Percentiles rank a stretch among this genome's conserved stretches.
Evolutionary conservation across 2,797 vertebrate genomes (phyloP).

Genomic region (Sebastolobus alascanus): DNA sequence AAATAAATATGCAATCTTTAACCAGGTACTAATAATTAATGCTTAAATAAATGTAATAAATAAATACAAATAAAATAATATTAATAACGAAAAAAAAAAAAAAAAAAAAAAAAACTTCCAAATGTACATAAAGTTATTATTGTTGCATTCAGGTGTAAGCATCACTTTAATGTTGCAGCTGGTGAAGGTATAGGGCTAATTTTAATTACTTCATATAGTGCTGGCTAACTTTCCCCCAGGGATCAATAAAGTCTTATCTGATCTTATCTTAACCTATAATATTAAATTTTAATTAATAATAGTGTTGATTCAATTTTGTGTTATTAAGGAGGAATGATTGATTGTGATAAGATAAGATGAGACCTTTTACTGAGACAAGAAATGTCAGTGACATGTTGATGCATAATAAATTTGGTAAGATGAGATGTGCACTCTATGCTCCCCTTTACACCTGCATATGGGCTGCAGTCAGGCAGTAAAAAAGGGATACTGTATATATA

Average conservation of each 20-base stretch:
- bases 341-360: not conserved
- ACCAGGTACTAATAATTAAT: too few relatives aligned
- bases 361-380: not conserved
- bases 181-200: too few relatives aligned
- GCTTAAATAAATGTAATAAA: too few relatives aligned
- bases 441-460: slow-evolving; percentile 20
- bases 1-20: too few relatives aligned
- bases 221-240: not conserved
- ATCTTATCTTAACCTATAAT: not conserved
- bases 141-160: too few relatives aligned
- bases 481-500: not conserved
- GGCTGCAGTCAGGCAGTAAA: slow-evolving; percentile 6
- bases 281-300: not conserved
- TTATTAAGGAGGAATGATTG: not conserved
- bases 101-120: too few relatives aligned
- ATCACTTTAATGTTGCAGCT: not conserved
- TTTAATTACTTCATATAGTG: too few relatives aligned
- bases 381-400: slow-evolving; percentile 1
- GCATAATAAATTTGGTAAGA: not conserved
- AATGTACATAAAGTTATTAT: too few relatives aligned
- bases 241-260: not conserved
- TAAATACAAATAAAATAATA: too few relatives aligned
- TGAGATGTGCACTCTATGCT: slow-evolving; percentile 23
- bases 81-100: too few relatives aligned
- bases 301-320: not conserved